These are phyloP conservation scores for Cordilura impudica DNA, from an alignment of 2,888 invertebrate species.

Conservation along the genomic window DNA sequence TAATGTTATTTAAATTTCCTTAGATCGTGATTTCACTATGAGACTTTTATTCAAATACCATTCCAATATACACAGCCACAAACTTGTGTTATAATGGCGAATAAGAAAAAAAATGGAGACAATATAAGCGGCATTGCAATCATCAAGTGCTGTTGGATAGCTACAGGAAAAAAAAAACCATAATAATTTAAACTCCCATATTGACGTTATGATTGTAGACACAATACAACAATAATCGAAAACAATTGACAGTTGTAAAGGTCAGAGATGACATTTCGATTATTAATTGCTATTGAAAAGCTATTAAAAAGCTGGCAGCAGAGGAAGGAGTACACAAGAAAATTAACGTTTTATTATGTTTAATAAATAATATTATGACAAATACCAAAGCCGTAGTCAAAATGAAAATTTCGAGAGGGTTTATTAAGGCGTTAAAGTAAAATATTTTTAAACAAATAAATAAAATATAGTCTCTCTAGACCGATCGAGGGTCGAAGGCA, in stretches of 20 bases:
- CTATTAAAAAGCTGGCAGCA: slow-evolving; percentile 39
- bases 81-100: not conserved
- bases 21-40: slow-evolving; percentile 54
- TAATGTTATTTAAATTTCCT: slow-evolving; percentile 56
- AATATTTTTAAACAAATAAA: too few relatives aligned
- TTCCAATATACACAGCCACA: not conserved
- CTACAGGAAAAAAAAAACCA: not conserved
- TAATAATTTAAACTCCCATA: slow-evolving; percentile 34
- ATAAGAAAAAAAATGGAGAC: slow-evolving; percentile 27
- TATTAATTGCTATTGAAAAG: slow-evolving; percentile 67
- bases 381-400: not conserved
- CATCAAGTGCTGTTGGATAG: not conserved
- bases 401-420: too few relatives aligned
- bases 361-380: not conserved
- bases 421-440: too few relatives aligned
- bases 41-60: slow-evolving; percentile 7
- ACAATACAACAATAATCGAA: slow-evolving; percentile 28
- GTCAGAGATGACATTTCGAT: slow-evolving; percentile 67
- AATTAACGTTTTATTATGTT: not conserved
- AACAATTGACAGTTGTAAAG: slow-evolving; percentile 61
- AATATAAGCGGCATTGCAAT: slow-evolving; percentile 22
- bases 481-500: too few relatives aligned
- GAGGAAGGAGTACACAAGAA: not conserved
- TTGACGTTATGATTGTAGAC: slow-evolving; percentile 48
- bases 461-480: too few relatives aligned